Evolutionary conservation across 2,797 vertebrate genomes (phyloP), one percentile per base, ranked within the genome.

Genomic region (Myripristis murdjan): DNA sequence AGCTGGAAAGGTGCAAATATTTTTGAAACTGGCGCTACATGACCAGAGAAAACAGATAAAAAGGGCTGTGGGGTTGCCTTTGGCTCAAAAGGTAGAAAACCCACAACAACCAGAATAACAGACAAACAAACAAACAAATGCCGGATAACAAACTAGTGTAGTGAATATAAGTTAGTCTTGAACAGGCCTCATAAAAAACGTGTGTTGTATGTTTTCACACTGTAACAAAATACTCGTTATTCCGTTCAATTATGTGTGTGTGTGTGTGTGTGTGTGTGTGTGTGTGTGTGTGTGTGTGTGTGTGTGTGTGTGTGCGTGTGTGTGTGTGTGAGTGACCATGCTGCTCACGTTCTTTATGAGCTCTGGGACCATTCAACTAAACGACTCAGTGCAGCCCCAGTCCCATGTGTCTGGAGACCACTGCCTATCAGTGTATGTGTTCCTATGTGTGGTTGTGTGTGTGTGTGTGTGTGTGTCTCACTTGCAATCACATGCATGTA

Each of bases 191-290:
- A n/a, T n/a, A n/a, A n/a, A n/a, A n/a, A n/a, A n/a, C n/a, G n/a
- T n/a, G n/a, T n/a, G n/a, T n/a, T n/a, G n/a, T n/a, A n/a, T n/a
- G n/a, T n/a, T n/a, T n/a, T n/a, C n/a, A n/a, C n/a, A n/a, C n/a
- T n/a, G n/a, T n/a, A n/a, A n/a, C n/a, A 44, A 44, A 44, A 16
- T 44, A 12, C 12, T 43, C 43, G 14, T 43, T n/a, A n/a, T n/a
- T 41, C 41, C 14, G 43, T 8, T 15, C 8, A 43, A 16, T 18
- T 18, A 23, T 24, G 51, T 33, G 16, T 20, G 33, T 70, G 46
- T 47, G 23, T 56, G 51, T 63, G 43, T 46, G 43, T 18, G 16
- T 46, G 43, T 46, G 43, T 46, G 43, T 44, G 56, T 43, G 18
- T 43, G 7, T 20, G 1, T 60, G 6, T 41, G 8, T 43, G 15